Base-by-base conservation (phyloP, 2,797 vertebrate species). In the Lophius americanus region DNA sequence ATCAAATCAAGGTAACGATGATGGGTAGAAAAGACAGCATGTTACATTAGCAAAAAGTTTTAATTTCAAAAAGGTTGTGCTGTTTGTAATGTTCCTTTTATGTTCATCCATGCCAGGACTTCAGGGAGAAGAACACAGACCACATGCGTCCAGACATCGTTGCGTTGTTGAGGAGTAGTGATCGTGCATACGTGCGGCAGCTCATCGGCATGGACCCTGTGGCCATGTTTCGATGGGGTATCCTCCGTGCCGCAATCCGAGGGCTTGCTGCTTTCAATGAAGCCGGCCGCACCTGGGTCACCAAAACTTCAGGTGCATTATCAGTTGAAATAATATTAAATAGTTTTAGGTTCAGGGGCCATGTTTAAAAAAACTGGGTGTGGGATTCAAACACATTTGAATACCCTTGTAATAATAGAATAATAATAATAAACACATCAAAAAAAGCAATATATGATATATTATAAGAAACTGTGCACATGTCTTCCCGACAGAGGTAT, bases 111-210 rank as follows among this genome's bases (percentile, higher is more conserved):
- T 4, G 5, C 12, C 86, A 99, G 98, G 98, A 99, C 86, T 99
- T 99, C 88, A 93, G 98, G 9, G 98, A 99, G 92, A 99, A 99
- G 77, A 99, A 99, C 82, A 99, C 97, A 13, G 98, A 99, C 87
- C 96, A 97, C 92, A 99, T 99, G 98, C 94, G 97, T 4, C 96
- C 97, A 0, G 98, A 99, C 76, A 99, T 99, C 0, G 96, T 99
- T 62, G 96, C 96, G 0, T 92, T 99, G 36, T 88, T 99, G 33
- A 91, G 98, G 7, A 95, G 97, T 89, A 99, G 98, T 0, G 96
- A 99, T 82, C 95, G 96, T 0, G 93, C 96, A 0, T 99, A 95
- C 0, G 94, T 99, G 55, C 95, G 97, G 2, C 95, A 98, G 90
- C 95, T 99, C 63, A 96, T 99, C 0, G 96, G 97, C 11, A 99